A percentile compares a stretch with the other conserved stretches of the same genome.
Evolutionary conservation across 2,888 invertebrate species (phyloP).

Genomic region (Syrista parreyssii): DNA sequence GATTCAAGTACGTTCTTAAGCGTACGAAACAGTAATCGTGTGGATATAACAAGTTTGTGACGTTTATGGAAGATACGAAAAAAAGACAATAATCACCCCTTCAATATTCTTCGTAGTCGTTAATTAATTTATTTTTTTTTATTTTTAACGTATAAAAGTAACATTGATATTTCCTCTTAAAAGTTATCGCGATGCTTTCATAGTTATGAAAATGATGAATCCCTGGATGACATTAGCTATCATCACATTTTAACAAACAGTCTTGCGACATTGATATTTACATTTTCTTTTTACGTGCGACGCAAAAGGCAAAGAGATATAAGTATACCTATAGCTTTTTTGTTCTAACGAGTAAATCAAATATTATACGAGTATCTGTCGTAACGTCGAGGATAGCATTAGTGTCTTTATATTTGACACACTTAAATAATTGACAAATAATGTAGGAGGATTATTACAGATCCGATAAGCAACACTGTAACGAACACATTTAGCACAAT

Average conservation of each 20-base stretch:
- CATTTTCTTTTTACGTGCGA: neutral
- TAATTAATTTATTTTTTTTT: neutral
- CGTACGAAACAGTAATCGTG: no score
- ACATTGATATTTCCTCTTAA: neutral
- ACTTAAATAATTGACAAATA: neutral
- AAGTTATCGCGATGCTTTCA: neutral
- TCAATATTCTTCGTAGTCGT: neutral
- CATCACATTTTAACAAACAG: neutral
- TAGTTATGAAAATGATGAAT: no score
- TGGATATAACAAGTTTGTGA: neutral
- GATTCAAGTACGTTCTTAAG: no score
- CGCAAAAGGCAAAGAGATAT: neutral
- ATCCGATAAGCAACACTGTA: neutral
- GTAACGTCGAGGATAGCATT: neutral
- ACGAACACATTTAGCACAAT: neutral
- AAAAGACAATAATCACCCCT: neutral
- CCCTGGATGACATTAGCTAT: neutral
- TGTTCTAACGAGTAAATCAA: neutral
- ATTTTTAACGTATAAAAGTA: neutral
- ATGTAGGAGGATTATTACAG: neutral
- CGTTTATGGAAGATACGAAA: neutral
- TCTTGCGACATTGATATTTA: neutral
- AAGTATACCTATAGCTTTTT: neutral
- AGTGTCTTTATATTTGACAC: neutral
- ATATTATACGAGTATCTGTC: neutral